phyloP scores from a whole-genome alignment of 2,888 invertebrate genomes.

The Melanotus villosus region DNA sequence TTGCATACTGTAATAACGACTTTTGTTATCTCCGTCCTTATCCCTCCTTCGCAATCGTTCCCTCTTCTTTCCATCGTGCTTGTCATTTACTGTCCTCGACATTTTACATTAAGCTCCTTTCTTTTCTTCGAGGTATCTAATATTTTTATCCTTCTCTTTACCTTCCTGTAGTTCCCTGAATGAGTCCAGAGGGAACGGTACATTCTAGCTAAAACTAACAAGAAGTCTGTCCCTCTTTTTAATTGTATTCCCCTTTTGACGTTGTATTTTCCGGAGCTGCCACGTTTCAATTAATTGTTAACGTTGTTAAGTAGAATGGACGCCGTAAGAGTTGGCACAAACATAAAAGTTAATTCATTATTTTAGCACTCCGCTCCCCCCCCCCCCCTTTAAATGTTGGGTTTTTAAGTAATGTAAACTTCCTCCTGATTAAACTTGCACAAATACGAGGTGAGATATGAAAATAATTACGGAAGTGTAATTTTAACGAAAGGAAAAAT shows the following conservation, averaged over 20 bases:
- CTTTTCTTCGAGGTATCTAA: slow-evolving; percentile 28
- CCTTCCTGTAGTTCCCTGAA: slow-evolving; percentile 19
- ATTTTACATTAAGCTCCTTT: slow-evolving; percentile 26
- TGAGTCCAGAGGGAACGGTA: slow-evolving; percentile 10
- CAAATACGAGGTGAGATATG: slow-evolving; percentile 29
- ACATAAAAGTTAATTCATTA: background rate
- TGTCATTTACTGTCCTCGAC: slow-evolving; percentile 41
- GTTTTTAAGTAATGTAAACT: slow-evolving; percentile 10
- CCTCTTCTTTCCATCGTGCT: slow-evolving; percentile 39
- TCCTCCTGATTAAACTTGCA: slow-evolving; percentile 22
- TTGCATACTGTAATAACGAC: slow-evolving; percentile 54
- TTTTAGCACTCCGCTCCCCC: background rate
- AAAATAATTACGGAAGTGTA: slow-evolving; percentile 30
- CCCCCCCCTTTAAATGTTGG: background rate
- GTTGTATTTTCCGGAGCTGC: background rate
- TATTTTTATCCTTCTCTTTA: slow-evolving; percentile 34
- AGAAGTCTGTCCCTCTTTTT: background rate
- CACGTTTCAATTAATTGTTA: slow-evolving; percentile 9
- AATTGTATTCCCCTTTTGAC: background rate
- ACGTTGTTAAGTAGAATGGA: background rate
- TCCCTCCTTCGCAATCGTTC: slow-evolving; percentile 41
- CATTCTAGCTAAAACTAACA: slow-evolving; percentile 11
- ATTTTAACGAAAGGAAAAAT: slow-evolving; percentile 33
- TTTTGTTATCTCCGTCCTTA: slow-evolving; percentile 44
- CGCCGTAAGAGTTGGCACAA: background rate